Conservation (phyloP, 1,140 invertebrate species). For the Gonioctena quinquepunctata region DNA sequence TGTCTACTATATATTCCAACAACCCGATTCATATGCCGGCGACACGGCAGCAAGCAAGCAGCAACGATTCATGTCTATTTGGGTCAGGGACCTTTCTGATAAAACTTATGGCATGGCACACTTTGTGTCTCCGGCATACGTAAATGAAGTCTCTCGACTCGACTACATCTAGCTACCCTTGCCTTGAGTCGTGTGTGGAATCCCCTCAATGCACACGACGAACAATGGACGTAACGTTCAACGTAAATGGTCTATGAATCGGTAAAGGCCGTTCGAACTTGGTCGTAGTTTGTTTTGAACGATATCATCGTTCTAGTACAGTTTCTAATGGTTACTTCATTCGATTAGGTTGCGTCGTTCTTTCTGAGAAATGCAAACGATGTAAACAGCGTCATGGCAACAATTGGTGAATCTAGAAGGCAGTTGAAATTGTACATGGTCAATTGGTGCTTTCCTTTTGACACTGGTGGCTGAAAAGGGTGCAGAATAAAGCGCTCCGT, state of each 20-base stretch:
- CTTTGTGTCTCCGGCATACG: constrained; percentile 14
- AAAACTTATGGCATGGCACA: constrained; percentile 20
- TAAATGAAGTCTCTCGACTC: constrained; percentile 10
- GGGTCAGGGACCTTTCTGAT: constrained; percentile 23
- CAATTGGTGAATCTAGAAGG: no score
- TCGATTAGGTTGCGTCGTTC: no score
- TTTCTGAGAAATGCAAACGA: no score
- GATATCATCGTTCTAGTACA: no score
- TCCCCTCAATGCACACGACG: background rate
- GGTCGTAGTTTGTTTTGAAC: no score
- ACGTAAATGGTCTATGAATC: background rate
- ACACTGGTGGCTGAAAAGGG: no score
- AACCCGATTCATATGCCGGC: constrained; percentile 13
- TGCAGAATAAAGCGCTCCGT: no score
- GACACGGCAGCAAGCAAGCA: background rate
- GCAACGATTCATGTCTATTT: constrained; percentile 23
- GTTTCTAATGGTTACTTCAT: no score
- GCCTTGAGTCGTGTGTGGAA: constrained; percentile 13
- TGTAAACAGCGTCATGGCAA: no score
- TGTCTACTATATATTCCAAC: constrained; percentile 15
- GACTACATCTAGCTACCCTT: constrained; percentile 5
- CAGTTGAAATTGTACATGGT: no score
- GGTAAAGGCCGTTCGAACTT: background rate
- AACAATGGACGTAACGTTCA: constrained; percentile 10
- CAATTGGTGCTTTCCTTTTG: no score